Evolutionary conservation across 2,888 invertebrate species (phyloP).

Genomic region (Tetranychus piercei): DNA sequence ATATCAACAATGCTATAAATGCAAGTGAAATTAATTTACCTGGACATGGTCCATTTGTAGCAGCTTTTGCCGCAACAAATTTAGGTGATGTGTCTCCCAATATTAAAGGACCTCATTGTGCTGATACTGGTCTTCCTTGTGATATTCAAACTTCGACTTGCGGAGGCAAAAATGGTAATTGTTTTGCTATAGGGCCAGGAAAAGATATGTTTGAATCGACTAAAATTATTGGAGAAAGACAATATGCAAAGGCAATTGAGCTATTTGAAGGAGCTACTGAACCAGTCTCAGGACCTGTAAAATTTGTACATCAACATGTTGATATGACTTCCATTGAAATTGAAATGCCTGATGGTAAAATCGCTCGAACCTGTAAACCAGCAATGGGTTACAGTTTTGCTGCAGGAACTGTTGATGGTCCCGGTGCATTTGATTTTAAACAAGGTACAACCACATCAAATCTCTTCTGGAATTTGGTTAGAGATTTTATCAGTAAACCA

Average conservation of each 20-base stretch:
- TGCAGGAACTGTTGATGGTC: conserved; percentile 64
- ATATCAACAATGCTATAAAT: conserved; percentile 44
- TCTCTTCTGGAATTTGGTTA: conserved; percentile 59
- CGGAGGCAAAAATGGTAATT: conserved; percentile 43
- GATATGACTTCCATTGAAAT: conserved; percentile 51
- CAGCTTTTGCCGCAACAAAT: conserved; percentile 75
- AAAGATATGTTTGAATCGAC: conserved; percentile 79
- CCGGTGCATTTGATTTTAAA: conserved; percentile 61
- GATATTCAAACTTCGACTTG: conserved; percentile 55
- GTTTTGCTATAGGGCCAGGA: conserved; percentile 75
- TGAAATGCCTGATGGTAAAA: conserved; percentile 9
- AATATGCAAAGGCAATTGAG: conserved; percentile 54
- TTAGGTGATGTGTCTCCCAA: conserved; percentile 88
- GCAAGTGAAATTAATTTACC: conserved; percentile 34
- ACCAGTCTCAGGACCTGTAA: conserved; percentile 49
- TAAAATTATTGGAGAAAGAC: conserved; percentile 58
- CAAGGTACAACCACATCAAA: conserved; percentile 47
- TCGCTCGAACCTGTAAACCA: conserved; percentile 55
- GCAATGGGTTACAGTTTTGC: conserved; percentile 59
- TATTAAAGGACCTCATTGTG: conserved; percentile 59
- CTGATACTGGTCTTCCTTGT: conserved; percentile 53
- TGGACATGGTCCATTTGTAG: conserved; percentile 69
- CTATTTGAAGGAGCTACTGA: conserved; percentile 32
- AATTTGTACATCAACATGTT: conserved; percentile 58
- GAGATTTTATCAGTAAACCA: conserved; percentile 46